Conservation (phyloP, 2,113 vertebrate genomes). For the Cygnus buccinator region DNA sequence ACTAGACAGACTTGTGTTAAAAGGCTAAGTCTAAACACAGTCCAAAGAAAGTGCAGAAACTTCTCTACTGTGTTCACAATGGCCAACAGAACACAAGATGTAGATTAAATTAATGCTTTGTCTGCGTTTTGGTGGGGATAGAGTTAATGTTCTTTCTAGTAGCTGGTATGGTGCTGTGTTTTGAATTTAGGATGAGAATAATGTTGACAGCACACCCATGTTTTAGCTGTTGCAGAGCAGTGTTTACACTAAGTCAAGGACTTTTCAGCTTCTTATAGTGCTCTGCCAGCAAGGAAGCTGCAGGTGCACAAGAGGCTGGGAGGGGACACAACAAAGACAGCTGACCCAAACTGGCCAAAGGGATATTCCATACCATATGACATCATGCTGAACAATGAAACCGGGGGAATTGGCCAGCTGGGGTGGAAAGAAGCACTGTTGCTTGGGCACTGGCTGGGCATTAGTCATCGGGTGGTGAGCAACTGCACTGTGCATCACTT, state of each 20-base stretch:
- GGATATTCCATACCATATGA: neutral
- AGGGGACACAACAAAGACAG: neutral
- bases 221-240: neutral
- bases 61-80: neutral
- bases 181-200: neutral
- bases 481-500: no score
- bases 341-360: neutral
- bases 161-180: neutral
- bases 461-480: no score
- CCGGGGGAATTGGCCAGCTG: neutral
- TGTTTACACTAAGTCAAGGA: neutral
- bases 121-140: neutral
- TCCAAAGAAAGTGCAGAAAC: neutral
- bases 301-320: neutral
- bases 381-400: neutral
- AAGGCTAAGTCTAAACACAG: neutral
- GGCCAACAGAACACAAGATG: neutral
- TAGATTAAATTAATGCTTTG: neutral
- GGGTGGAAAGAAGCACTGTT: neutral
- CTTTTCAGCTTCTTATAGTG: neutral
- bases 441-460: neutral
- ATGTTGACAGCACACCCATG: neutral
- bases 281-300: neutral
- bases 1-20: neutral
- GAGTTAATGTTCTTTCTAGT: neutral